These are phyloP conservation scores for Meiosimyza decipiens DNA, from an alignment of 2,888 invertebrate genomes.

Conservation along the genomic window DNA sequence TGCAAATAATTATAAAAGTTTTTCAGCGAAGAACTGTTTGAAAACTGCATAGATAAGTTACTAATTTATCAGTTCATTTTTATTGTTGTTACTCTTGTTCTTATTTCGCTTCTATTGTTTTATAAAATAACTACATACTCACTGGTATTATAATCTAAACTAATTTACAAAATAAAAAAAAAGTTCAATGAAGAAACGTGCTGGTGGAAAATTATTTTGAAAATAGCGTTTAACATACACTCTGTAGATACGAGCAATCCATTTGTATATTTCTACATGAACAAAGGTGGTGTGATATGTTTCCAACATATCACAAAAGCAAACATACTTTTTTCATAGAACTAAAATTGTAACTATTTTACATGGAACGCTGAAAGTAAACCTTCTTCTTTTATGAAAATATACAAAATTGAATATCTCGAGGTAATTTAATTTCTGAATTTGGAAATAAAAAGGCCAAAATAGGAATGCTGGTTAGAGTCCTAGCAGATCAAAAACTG, in stretches of 20 bases:
- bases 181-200: constrained; percentile 14
- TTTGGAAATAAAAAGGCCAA: too few relatives aligned
- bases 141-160: constrained; percentile 13
- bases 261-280: neutral
- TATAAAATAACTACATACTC: neutral
- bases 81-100: constrained; percentile 26
- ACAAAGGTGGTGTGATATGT: too few relatives aligned
- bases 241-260: neutral
- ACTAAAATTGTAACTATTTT: too few relatives aligned
- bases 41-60: constrained; percentile 43
- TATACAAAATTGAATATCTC: too few relatives aligned
- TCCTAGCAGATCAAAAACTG: too few relatives aligned
- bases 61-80: constrained; percentile 45
- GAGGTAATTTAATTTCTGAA: too few relatives aligned
- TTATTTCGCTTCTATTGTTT: constrained; percentile 3
- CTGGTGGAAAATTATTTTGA: constrained; percentile 14
- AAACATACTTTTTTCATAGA: too few relatives aligned
- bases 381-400: too few relatives aligned
- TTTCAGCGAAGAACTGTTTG: constrained; percentile 18
- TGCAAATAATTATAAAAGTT: constrained; percentile 31
- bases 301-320: too few relatives aligned
- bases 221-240: neutral
- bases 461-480: too few relatives aligned
- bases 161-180: neutral
- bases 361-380: too few relatives aligned